Evolutionary conservation across 2,797 vertebrate genomes (phyloP).

Genomic region (Periparus ater): DNA sequence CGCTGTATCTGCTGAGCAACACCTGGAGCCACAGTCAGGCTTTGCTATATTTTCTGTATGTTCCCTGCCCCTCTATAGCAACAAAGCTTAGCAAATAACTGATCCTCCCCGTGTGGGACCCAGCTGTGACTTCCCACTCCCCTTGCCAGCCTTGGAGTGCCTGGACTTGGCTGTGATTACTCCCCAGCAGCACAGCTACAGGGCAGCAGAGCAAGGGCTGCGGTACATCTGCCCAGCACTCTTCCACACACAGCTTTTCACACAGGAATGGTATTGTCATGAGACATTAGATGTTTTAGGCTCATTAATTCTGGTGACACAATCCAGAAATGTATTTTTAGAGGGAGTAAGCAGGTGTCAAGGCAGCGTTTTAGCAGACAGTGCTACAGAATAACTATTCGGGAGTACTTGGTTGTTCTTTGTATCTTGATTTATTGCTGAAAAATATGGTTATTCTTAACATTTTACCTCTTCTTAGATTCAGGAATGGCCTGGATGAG

Average conservation of each 20-base stretch:
- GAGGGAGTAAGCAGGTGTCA: constrained; percentile 31
- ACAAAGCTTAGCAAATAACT: not conserved
- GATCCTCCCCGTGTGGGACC: fast-evolving
- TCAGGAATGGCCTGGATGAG: not conserved
- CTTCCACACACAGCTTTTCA: not conserved
- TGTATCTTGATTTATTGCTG: not conserved
- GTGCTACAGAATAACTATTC: not conserved
- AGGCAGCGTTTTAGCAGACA: constrained; percentile 29
- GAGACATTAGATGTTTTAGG: not conserved
- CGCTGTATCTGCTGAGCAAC: not conserved
- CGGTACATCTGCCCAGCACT: fast-evolving
- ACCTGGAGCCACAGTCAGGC: fast-evolving
- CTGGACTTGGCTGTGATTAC: not conserved
- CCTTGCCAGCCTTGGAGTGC: not conserved
- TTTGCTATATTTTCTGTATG: not conserved
- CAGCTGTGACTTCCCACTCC: not conserved
- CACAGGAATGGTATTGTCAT: not conserved
- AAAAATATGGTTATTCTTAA: not conserved
- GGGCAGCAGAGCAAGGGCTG: not conserved
- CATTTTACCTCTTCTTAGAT: not conserved
- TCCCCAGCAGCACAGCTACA: not conserved
- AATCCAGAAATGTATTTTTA: constrained; percentile 40
- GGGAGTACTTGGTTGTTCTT: not conserved
- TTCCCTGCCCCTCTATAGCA: too few species aligned
- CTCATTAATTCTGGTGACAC: constrained; percentile 26